Conservation (phyloP, 2,888 invertebrate species). For the Teinopalpus imperialis region DNA sequence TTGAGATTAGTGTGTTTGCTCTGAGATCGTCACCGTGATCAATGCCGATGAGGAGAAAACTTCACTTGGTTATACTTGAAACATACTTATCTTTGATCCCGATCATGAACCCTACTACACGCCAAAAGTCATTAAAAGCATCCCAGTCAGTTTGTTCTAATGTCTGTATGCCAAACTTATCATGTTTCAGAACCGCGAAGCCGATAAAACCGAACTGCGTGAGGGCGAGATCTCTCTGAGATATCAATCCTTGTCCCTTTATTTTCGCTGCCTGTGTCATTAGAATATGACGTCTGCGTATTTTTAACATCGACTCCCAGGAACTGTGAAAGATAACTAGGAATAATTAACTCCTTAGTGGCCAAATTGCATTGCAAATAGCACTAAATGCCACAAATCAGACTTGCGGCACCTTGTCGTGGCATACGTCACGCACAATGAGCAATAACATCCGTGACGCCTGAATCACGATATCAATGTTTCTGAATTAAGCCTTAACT, state of each 20-base stretch:
- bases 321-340: constrained; percentile 66
- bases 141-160: constrained; percentile 85
- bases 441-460: too few species aligned
- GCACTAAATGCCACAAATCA: too few species aligned
- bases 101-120: constrained; percentile 89
- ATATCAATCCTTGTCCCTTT: constrained; percentile 81
- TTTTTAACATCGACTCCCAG: constrained; percentile 85
- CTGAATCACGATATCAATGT: too few species aligned
- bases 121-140: constrained; percentile 92
- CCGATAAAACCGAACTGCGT: constrained; percentile 95
- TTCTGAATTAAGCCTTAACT: too few species aligned
- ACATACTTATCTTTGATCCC: constrained; percentile 90
- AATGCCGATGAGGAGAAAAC: too few species aligned
- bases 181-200: constrained; percentile 83
- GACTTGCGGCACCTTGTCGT: too few species aligned
- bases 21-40: too few species aligned
- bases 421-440: too few species aligned
- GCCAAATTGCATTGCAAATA: too few species aligned
- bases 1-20: too few species aligned
- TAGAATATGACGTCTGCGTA: constrained; percentile 85
- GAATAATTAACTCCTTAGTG: too few species aligned
- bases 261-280: constrained; percentile 78
- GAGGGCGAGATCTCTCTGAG: constrained; percentile 91
- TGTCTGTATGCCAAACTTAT: constrained; percentile 84
- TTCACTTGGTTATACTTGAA: background rate